phyloP scores from a whole-genome alignment of 2,113 vertebrate species.

The Oncorhynchus masou region DNA sequence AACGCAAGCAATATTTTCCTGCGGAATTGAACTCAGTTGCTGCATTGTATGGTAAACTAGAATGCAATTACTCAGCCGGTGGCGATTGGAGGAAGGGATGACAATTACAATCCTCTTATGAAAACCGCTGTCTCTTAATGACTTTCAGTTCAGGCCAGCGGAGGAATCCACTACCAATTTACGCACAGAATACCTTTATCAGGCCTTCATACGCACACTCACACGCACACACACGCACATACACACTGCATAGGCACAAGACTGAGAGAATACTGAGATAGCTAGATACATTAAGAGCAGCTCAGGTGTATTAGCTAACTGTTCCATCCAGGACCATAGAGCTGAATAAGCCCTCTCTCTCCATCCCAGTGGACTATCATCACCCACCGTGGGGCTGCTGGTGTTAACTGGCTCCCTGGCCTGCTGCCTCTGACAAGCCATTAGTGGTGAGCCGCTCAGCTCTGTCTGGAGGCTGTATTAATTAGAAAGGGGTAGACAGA shows the following conservation, averaged over 20 bases:
- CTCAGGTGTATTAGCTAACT: no score
- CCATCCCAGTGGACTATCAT: background rate
- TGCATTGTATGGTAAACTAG: constrained; percentile 29
- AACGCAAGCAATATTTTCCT: constrained; percentile 32
- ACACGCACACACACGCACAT: constrained; percentile 5
- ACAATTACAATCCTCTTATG: constrained; percentile 45
- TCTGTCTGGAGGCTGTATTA: constrained; percentile 4
- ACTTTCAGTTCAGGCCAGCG: constrained; percentile 30
- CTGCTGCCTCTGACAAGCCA: constrained; percentile 6
- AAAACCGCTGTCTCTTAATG: constrained; percentile 39
- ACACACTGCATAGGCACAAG: background rate
- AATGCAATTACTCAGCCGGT: constrained; percentile 34
- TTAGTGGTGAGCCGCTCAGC: constrained; percentile 4
- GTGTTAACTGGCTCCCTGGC: background rate
- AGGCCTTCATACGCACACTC: background rate
- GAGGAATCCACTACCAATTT: constrained; percentile 28
- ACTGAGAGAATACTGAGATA: background rate
- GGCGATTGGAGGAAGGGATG: constrained; percentile 18
- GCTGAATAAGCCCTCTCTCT: background rate
- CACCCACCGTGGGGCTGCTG: background rate
- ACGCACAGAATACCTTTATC: constrained; percentile 5
- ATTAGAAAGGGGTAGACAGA: constrained; percentile 7
- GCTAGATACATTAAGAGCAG: background rate
- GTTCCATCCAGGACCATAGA: background rate
- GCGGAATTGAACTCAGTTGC: constrained; percentile 24